Evolutionary conservation across 2,888 invertebrate genomes (phyloP), one percentile per base, ranked within the genome.

Genomic region (Chymomyza amoena): DNA sequence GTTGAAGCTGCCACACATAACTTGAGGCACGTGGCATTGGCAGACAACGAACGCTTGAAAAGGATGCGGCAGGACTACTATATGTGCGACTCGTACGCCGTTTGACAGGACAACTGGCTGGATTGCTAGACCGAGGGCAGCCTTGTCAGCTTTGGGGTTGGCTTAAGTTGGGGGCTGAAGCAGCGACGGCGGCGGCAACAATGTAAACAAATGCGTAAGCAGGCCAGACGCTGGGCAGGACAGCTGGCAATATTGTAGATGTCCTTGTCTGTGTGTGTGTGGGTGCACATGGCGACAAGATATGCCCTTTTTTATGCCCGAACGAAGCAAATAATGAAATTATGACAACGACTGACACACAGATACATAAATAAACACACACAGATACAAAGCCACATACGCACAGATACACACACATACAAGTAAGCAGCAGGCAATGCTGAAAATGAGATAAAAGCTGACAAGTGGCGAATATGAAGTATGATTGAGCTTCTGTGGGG

Each of bases 251-350:
- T 57, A 57, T 20, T 57, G 52, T 36, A 9, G n/a, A 9, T 32
- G 52, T n/a, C 28, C 28, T 18, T 28, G 20, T 20, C 4, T 20
- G 56, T 25, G 28, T 28, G 52, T 54, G 16, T 61, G 32, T 45
- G 15, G 9, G 57, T 79, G 70, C 66, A 63, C 81, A 76, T 81
- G 81, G 70, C 79, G 70, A 81, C 79, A 76, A 72, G 70, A 80
- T 84, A 84, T 88, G 82, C 81, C 84, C 75, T 80, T 88, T 82
- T 88, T 88, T 84, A 82, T 78, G 89, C 84, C 78, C 80, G 77
- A 81, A 63, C 74, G 89, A 18, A 57, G 76, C 80, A 76, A 82
- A 88, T 84, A 84, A 84, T 88, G 75, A 88, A 84, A 84, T 87
- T 87, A 84, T 77, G 85, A 75, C 68, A 57, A 25, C 57, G 20